These are phyloP conservation scores for Oxyscelio sp. DNA, from an alignment of 2,888 invertebrate species.

Conservation along the genomic window DNA sequence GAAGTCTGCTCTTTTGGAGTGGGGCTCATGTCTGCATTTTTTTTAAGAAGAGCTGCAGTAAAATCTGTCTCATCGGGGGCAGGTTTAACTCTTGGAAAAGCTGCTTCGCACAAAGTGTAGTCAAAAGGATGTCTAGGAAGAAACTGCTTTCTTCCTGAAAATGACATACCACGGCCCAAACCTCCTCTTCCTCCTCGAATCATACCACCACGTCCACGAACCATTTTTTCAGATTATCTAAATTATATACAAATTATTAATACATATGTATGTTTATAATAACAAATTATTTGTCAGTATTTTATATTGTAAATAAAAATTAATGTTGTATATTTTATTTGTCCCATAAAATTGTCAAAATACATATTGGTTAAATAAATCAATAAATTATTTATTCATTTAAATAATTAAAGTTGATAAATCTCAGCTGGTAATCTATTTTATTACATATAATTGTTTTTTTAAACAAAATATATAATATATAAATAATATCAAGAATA, in stretches of 20 bases:
- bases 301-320: no score
- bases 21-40: constrained; percentile 97
- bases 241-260: constrained; percentile 5
- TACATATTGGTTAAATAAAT: no score
- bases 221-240: constrained; percentile 89
- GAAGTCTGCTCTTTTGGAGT: constrained; percentile 97
- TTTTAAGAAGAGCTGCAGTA: constrained; percentile 96
- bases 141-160: constrained; percentile 91
- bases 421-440: no score
- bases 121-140: constrained; percentile 95
- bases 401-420: no score
- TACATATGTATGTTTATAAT: no score
- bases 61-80: constrained; percentile 95
- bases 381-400: no score
- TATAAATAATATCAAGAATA: no score
- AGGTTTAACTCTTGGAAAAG: constrained; percentile 95
- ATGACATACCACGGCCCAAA: constrained; percentile 91
- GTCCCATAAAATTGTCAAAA: no score
- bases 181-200: constrained; percentile 92
- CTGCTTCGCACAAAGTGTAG: constrained; percentile 95
- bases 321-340: no score
- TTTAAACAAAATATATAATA: no score
- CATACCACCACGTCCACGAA: constrained; percentile 91
- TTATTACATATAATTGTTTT: no score
- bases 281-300: no score